Percentiles rank a stretch among this genome's conserved stretches.
These are phyloP conservation scores for Neodiprion fabricii DNA, from an alignment of 1,140 invertebrate species.

Conservation along the genomic window DNA sequence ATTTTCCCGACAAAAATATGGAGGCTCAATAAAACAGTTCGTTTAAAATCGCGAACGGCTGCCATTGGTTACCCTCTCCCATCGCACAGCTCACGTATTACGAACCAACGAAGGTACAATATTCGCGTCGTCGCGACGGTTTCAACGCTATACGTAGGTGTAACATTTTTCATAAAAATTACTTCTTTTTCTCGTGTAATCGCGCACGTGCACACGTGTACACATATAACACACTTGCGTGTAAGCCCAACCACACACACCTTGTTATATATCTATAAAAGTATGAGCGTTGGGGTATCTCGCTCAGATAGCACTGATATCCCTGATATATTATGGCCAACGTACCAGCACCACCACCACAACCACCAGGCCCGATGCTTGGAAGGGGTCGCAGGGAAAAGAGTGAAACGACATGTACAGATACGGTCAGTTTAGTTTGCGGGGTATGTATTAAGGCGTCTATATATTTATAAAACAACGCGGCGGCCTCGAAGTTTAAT, in stretches of 20 bases:
- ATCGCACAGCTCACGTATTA: no score
- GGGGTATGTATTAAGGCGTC: neutral
- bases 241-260: slow-evolving; percentile 11
- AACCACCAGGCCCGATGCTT: neutral
- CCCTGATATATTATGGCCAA: slow-evolving; percentile 42
- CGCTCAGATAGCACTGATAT: slow-evolving; percentile 46
- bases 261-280: slow-evolving; percentile 30
- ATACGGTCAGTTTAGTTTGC: neutral
- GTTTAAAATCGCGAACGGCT: neutral
- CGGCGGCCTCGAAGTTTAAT: neutral
- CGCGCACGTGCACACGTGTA: neutral
- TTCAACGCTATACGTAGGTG: slow-evolving; percentile 21
- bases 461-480: no score
- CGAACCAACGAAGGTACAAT: no score
- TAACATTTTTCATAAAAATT: slow-evolving; percentile 49
- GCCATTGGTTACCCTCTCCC: neutral
- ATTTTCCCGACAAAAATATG: neutral
- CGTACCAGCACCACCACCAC: neutral
- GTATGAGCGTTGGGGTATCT: slow-evolving; percentile 42
- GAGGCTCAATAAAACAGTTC: neutral
- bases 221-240: neutral
- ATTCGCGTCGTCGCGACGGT: neutral
- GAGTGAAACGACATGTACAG: neutral
- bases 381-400: neutral
- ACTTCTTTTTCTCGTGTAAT: slow-evolving; percentile 33